These are phyloP conservation scores for Saccopteryx leptura DNA, from an alignment of 2,113 vertebrate species.

Conservation along the genomic window DNA sequence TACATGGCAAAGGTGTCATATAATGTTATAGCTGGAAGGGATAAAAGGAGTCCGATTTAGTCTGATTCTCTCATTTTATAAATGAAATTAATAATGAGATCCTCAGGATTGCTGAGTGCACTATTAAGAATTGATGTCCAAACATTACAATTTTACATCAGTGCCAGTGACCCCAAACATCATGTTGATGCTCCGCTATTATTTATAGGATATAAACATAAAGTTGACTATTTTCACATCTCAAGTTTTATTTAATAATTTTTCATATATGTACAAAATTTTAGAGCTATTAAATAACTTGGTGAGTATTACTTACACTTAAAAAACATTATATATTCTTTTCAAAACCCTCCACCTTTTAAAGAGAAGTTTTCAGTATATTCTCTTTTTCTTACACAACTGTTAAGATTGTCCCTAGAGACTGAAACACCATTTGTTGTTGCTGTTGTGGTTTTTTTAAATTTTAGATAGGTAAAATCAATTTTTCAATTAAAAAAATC, in stretches of 20 bases:
- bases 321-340: not conserved
- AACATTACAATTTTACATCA: constrained; percentile 10
- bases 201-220: not conserved
- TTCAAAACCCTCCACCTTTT: not conserved
- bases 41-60: not conserved
- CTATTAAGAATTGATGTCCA: not conserved
- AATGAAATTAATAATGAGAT: not conserved
- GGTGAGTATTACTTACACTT: not conserved
- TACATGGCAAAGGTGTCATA: not conserved
- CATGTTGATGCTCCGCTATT: not conserved
- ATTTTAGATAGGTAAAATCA: not conserved
- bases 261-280: constrained; percentile 4
- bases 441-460: not conserved
- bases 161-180: not conserved
- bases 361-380: not conserved
- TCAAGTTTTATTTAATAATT: not conserved
- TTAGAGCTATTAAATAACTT: constrained; percentile 45
- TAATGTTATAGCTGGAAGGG: not conserved
- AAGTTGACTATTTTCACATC: not conserved
- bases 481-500: not conserved
- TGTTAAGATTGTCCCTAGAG: constrained; percentile 9
- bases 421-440: not conserved
- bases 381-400: not conserved
- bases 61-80: not conserved
- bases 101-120: not conserved